phyloP scores from a whole-genome alignment of 2,888 invertebrate genomes.

The Leptodirus hochenwartii region DNA sequence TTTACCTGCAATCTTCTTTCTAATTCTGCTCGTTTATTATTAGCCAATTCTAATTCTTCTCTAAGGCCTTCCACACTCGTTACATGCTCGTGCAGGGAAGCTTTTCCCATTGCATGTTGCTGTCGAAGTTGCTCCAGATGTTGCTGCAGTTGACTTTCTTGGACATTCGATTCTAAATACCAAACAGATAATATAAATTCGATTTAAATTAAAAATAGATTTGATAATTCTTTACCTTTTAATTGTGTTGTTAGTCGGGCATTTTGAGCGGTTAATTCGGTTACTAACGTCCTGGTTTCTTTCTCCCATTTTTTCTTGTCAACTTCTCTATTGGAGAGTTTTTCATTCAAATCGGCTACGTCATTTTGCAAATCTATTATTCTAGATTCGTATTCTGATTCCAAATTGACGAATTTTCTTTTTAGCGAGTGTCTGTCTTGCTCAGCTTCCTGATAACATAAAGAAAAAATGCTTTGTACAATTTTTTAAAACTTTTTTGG shows the following conservation, averaged over 20 bases:
- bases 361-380: slow-evolving; percentile 79
- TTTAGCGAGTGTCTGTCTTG: slow-evolving; percentile 83
- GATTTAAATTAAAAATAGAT: no score
- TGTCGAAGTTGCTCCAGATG: slow-evolving; percentile 71
- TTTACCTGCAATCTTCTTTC: slow-evolving; percentile 36
- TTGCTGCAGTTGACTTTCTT: slow-evolving; percentile 59
- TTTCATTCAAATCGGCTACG: slow-evolving; percentile 58
- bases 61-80: slow-evolving; percentile 74
- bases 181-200: no score
- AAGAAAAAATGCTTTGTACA: no score
- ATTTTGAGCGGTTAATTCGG: slow-evolving; percentile 76
- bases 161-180: slow-evolving; percentile 39
- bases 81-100: slow-evolving; percentile 56
- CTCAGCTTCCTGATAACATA: slow-evolving; percentile 60
- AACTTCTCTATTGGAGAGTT: slow-evolving; percentile 46
- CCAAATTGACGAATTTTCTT: slow-evolving; percentile 66
- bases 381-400: slow-evolving; percentile 76
- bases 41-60: slow-evolving; percentile 70
- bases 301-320: slow-evolving; percentile 48
- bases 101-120: slow-evolving; percentile 55
- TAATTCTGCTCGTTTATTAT: slow-evolving; percentile 67
- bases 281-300: slow-evolving; percentile 65
- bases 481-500: no score
- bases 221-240: no score
- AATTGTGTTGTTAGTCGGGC: slow-evolving; percentile 57